These are phyloP conservation scores for Leptinotarsa tumamoca DNA, from an alignment of 2,888 invertebrate species.

Conservation along the genomic window DNA sequence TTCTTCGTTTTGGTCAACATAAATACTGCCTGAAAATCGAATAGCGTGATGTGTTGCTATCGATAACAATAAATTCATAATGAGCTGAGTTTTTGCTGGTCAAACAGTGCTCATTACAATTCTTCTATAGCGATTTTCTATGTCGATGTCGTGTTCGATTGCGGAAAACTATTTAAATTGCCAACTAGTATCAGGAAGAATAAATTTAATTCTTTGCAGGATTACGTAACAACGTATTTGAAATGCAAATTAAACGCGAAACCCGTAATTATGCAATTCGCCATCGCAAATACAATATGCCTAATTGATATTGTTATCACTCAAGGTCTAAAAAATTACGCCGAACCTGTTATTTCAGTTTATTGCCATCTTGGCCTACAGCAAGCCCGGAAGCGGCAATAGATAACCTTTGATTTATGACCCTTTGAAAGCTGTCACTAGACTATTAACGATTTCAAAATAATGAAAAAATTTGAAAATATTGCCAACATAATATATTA, in stretches of 20 bases:
- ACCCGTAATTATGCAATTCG: conserved; percentile 54
- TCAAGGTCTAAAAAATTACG: conserved; percentile 49
- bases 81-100: background rate
- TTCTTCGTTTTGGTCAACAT: too few species aligned
- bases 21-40: too few species aligned
- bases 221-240: conserved; percentile 47
- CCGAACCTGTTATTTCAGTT: conserved; percentile 40
- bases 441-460: too few species aligned
- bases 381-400: conserved; percentile 8
- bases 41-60: background rate
- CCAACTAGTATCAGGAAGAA: conserved; percentile 23
- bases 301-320: conserved; percentile 54
- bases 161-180: conserved; percentile 17
- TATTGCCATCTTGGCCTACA: conserved; percentile 33
- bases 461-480: too few species aligned
- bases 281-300: conserved; percentile 46
- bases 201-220: conserved; percentile 37
- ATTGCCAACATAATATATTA: too few species aligned
- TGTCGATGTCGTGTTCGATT: conserved; percentile 14
- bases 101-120: background rate
- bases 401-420: background rate
- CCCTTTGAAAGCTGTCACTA: background rate
- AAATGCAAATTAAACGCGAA: conserved; percentile 53
- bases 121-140: conserved; percentile 12
- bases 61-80: background rate